Percentiles rank a stretch among this genome's conserved stretches.
Evolutionary conservation across 2,113 vertebrate genomes (phyloP).

Genomic region (Polypterus senegalus): DNA sequence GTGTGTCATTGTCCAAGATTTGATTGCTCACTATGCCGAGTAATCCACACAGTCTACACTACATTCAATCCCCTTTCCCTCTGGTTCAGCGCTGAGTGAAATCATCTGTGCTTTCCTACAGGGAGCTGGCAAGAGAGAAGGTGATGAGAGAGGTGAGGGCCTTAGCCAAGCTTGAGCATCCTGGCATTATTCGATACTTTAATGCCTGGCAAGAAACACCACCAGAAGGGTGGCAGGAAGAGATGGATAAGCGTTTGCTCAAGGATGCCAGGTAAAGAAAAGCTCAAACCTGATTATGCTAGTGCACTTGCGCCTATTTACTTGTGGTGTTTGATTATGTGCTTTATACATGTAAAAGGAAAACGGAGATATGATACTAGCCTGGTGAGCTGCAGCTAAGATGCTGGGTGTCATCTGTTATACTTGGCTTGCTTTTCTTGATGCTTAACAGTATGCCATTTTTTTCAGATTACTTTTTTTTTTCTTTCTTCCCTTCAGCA

Average conservation of each 20-base stretch:
- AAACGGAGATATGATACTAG: too few species aligned
- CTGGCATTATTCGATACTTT: slow-evolving; percentile 93
- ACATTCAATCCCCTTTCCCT: neutral
- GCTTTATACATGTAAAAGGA: too few species aligned
- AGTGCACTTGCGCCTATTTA: too few species aligned
- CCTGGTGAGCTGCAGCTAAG: too few species aligned
- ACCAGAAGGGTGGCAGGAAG: slow-evolving; percentile 90
- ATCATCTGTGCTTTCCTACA: slow-evolving; percentile 21
- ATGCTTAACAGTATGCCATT: too few species aligned
- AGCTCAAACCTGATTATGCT: too few species aligned
- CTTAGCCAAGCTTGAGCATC: slow-evolving; percentile 88
- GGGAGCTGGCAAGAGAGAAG: slow-evolving; percentile 87
- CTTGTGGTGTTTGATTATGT: too few species aligned
- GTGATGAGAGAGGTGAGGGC: slow-evolving; percentile 97
- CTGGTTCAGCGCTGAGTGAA: neutral
- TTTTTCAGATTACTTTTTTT: neutral
- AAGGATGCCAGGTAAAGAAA: slow-evolving; percentile 76
- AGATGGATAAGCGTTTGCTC: slow-evolving; percentile 88
- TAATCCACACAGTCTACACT: too few species aligned
- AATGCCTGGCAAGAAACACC: slow-evolving; percentile 95
- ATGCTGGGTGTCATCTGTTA: too few species aligned
- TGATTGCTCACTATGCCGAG: too few species aligned
- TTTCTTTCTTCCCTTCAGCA: slow-evolving; percentile 39
- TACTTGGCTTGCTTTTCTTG: too few species aligned
- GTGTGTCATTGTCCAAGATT: too few species aligned